Evolutionary conservation across 2,113 vertebrate species (phyloP).

Genomic region (Ariopsis seemanni): DNA sequence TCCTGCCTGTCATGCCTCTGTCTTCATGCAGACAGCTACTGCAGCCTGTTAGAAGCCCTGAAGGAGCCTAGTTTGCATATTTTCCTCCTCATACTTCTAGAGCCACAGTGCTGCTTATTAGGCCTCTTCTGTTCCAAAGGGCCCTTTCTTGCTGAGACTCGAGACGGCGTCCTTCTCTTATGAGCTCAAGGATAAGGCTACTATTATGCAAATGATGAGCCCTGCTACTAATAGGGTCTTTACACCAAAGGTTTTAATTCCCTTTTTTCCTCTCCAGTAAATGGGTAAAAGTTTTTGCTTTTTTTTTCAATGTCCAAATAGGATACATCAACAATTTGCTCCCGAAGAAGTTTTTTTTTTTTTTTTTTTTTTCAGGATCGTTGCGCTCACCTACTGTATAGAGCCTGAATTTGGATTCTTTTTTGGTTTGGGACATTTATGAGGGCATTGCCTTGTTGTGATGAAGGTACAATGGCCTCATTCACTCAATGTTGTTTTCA

Average conservation of each 20-base stretch:
- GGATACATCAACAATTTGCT: slow-evolving; percentile 75
- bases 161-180: slow-evolving; percentile 74
- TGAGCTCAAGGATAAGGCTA: slow-evolving; percentile 77
- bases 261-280: slow-evolving; percentile 69
- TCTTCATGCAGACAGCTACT: slow-evolving; percentile 35
- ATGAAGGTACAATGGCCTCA: slow-evolving; percentile 39
- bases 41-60: slow-evolving; percentile 30
- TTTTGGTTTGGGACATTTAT: slow-evolving; percentile 40
- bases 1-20: slow-evolving; percentile 40
- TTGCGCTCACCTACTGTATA: slow-evolving; percentile 56
- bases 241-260: slow-evolving; percentile 78
- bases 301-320: slow-evolving; percentile 74
- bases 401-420: slow-evolving; percentile 35
- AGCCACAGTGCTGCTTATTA: slow-evolving; percentile 50
- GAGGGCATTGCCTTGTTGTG: slow-evolving; percentile 32
- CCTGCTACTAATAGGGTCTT: slow-evolving; percentile 80
- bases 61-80: slow-evolving; percentile 53
- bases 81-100: slow-evolving; percentile 49
- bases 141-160: slow-evolving; percentile 60
- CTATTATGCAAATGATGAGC: slow-evolving; percentile 80
- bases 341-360: slow-evolving; percentile 47
- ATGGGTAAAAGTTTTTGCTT: slow-evolving; percentile 76
- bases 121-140: slow-evolving; percentile 65
- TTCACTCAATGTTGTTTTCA: slow-evolving; percentile 48
- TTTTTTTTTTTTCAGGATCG: slow-evolving; percentile 60